Base-by-base conservation (phyloP, 2,113 vertebrate species). In the Perca schrenkii region DNA sequence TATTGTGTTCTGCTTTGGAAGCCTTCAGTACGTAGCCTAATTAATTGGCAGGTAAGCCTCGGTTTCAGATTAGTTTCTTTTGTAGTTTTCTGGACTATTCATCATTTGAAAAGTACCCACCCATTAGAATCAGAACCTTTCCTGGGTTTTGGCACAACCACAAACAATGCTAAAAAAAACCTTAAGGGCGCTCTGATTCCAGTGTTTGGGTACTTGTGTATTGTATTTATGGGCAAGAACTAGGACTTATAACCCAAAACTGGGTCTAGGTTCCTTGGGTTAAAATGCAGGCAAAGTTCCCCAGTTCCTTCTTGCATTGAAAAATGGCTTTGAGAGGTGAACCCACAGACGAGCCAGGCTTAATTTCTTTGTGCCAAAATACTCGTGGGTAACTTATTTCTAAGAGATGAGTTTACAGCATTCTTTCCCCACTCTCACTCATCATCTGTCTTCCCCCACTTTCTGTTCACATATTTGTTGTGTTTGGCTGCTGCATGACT, bases 341-440 rank as follows among this genome's bases (percentile, higher is more conserved):
- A 95, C 95, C 52, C 47, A 40, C 52, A 34, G 56, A 40, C 21
- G 46, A 53, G 46, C 25, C 31, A 71, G 31, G 19, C 22, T 57
- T 56, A 13, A 28, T 71, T 66, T 75, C 17, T 47, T 47, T 65
- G 19, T 15, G 43, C 64, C 70, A 25, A 61, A 71, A 61, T 25
- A 21, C 3, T 46, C 19, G 49, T 72, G 57, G 6, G 46, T 36
- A 61, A 22, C 43, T 28, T 12, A 16, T 50, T 60, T 97, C 97
- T 96, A 95, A 96, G 96, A 95, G 95, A 95, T 75, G 25, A 70
- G 34, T 83, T 62, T 57, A 77, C 80, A 73, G n/a, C 70, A 86
- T 79, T 79, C 60, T 62, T 79, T 60, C 58, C 8, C 57, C 49
- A 36, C 69, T 12, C 25, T 72, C 72, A 65, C 34, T 65, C 43